These are phyloP conservation scores for Clarias laeviceps DNA, from an alignment of 2,797 vertebrate species.

Conservation along the genomic window DNA sequence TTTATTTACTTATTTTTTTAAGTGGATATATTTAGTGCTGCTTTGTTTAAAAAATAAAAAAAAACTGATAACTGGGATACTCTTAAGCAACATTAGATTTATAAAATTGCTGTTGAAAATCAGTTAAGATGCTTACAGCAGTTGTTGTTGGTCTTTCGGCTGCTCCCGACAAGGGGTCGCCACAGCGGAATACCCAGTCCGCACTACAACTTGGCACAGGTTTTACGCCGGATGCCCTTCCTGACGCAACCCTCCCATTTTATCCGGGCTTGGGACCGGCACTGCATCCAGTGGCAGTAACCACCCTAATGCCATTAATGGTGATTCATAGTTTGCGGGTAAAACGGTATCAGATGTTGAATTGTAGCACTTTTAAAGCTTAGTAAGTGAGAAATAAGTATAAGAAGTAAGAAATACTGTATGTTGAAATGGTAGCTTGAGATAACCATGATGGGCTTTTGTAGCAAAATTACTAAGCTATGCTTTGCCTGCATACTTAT, in stretches of 20 bases:
- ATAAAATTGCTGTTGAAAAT: conserved; percentile 2
- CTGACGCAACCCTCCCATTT: no score
- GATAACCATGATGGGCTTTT: conserved; percentile 22
- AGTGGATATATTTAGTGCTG: neutral
- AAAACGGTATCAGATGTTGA: conserved; percentile 16
- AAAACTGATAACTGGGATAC: neutral
- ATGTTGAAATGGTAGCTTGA: neutral
- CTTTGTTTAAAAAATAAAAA: neutral
- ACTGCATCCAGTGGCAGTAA: no score
- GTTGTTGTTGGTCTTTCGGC: no score
- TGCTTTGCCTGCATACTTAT: conserved; percentile 44
- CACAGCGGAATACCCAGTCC: no score
- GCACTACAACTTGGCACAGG: no score
- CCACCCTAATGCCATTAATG: neutral
- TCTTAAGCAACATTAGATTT: neutral
- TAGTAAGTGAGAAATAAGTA: neutral
- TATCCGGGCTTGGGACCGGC: no score
- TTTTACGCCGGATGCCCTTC: no score
- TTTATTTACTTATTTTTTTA: neutral
- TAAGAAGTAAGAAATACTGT: neutral
- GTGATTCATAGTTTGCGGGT: neutral
- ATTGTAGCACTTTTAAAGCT: conserved; percentile 15
- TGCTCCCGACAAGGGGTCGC: no score
- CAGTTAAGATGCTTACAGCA: neutral
- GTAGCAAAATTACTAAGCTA: conserved; percentile 41